Conservation (phyloP, 2,888 invertebrate species). For the Podotricha telesiphe region DNA sequence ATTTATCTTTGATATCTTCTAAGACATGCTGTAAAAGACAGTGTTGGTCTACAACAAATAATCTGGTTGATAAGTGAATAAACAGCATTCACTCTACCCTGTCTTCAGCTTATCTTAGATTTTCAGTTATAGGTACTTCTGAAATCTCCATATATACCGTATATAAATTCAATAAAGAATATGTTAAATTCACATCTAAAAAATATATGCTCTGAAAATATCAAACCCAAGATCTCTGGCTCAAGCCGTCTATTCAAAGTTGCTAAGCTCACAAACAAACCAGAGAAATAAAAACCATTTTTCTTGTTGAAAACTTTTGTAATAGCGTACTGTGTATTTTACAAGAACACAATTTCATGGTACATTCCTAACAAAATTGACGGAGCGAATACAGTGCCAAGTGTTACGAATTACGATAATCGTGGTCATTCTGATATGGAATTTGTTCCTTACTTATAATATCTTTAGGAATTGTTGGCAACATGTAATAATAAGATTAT, state of each 20-base stretch:
- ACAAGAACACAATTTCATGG: slow-evolving; percentile 22
- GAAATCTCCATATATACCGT: too few species aligned
- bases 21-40: too few species aligned
- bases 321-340: slow-evolving; percentile 1
- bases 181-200: too few species aligned
- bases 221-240: not conserved
- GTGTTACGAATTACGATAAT: slow-evolving; percentile 18
- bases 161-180: too few species aligned
- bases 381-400: slow-evolving; percentile 11
- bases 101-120: too few species aligned
- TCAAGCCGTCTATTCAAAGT: not conserved
- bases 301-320: slow-evolving; percentile 2
- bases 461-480: not conserved
- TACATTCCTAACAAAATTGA: slow-evolving; percentile 18
- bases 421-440: not conserved
- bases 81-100: too few species aligned
- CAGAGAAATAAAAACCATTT: slow-evolving; percentile 6
- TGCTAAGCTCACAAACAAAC: not conserved
- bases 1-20: too few species aligned
- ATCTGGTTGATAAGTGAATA: too few species aligned
- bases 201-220: not conserved
- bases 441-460: not conserved
- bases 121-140: too few species aligned
- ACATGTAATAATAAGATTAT: too few species aligned
- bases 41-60: too few species aligned